Evolutionary conservation across 2,113 vertebrate genomes (phyloP).

Genomic region (Zapornia atra): DNA sequence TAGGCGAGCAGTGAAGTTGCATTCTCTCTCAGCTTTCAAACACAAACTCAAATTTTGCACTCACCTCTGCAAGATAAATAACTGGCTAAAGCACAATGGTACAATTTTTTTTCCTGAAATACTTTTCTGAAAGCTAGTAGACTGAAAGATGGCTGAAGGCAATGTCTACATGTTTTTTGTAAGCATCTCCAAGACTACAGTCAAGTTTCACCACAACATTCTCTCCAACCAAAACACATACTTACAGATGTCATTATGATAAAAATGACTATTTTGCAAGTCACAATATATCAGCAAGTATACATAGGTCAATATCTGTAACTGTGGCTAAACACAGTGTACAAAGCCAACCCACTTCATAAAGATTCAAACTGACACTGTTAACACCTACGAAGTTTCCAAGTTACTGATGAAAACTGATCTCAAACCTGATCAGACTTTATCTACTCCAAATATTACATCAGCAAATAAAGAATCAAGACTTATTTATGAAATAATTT

Average conservation of each 20-base stretch:
- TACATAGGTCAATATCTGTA: fast-evolving
- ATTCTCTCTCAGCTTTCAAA: background rate
- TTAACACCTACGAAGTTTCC: background rate
- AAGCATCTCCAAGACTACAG: background rate
- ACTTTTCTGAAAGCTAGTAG: background rate
- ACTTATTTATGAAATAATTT: background rate
- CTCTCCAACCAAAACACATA: fast-evolving
- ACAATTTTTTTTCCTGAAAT: no score
- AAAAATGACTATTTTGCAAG: background rate
- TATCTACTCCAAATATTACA: background rate
- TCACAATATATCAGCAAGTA: background rate
- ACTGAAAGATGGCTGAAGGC: background rate
- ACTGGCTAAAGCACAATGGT: background rate
- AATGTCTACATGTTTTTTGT: no score
- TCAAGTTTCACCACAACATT: background rate
- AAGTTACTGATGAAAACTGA: background rate
- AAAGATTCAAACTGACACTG: background rate
- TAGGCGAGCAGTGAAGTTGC: background rate
- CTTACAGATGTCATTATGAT: background rate
- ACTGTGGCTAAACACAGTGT: background rate
- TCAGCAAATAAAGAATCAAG: background rate
- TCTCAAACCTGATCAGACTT: background rate
- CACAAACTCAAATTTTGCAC: background rate
- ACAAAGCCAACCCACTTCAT: background rate
- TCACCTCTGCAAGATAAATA: background rate